Evolutionary conservation across 2,113 vertebrate genomes (phyloP), one percentile per base, ranked within the genome.

Genomic region (Saccopteryx leptura): DNA sequence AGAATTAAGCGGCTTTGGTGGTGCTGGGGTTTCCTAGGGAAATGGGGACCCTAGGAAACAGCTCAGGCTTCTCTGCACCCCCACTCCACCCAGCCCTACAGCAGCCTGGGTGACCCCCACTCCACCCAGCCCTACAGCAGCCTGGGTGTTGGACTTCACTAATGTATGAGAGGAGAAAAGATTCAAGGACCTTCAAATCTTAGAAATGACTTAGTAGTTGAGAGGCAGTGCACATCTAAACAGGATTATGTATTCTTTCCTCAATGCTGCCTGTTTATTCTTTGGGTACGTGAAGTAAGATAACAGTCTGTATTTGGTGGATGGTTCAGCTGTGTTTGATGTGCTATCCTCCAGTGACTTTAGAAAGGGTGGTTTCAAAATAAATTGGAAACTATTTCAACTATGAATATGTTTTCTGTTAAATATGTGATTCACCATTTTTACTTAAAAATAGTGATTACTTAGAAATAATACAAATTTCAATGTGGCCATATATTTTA

Each of bases 1-100:
- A n/a, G n/a, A 91, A 48, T 5, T 31, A 24, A n/a, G 7, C 24
- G 26, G 28, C 21, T 72, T 15, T 50, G 1, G 6, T 58, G 9
- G 46, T 8, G 28, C 7, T 12, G 63, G 9, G 8, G 60, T n/a
- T 82, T 23, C 28, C 13, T 14, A 33, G 18, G 11, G 21, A 60
- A 19, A 18, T 3, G 2, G 18, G n/a, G 18, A 10, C 9, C 4
- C 6, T 0, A n/a, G n/a, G n/a, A n/a, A 18, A 1, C 9, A 52
- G 8, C 14, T 4, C 26, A 1, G 11, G 8, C 14, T 48, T 31
- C 60, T n/a, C 61, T 61, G 7, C 5, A 61, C 4, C 52, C 52
- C 15, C 7, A 65, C 12, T 7, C 48, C 13, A 14, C 2, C n/a
- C n/a, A 10, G 23, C 5, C 0, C 1, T 5, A 31, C 8, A 5